Evolutionary conservation across 2,797 vertebrate genomes (phyloP).

Genomic region (Synanceia verrucosa): DNA sequence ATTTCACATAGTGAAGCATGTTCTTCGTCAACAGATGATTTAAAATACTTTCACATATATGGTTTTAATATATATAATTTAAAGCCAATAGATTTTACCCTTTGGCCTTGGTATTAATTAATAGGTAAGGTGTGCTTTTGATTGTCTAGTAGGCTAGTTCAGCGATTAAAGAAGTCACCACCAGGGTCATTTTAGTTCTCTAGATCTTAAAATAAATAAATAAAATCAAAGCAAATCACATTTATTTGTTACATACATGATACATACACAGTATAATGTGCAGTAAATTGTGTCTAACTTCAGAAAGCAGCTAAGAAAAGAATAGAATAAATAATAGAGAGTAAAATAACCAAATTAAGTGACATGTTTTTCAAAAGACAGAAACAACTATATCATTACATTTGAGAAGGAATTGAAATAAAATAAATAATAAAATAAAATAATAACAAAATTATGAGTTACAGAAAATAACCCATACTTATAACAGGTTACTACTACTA

Average conservation of each 20-base stretch:
- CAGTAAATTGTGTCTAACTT: neutral
- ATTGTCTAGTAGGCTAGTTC: constrained; percentile 21
- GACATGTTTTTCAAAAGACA: neutral
- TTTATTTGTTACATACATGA: neutral
- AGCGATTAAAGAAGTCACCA: constrained; percentile 35
- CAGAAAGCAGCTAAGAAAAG: neutral
- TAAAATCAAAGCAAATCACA: neutral
- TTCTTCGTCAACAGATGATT: constrained; percentile 21
- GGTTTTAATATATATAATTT: constrained; percentile 26
- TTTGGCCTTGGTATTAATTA: constrained; percentile 37
- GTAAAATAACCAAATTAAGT: neutral
- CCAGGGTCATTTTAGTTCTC: neutral
- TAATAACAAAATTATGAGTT: neutral
- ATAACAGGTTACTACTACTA: neutral
- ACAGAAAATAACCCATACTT: neutral
- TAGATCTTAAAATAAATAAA: too few relatives aligned
- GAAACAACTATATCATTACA: neutral
- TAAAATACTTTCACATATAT: constrained; percentile 42
- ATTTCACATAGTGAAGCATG: neutral
- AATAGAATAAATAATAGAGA: neutral
- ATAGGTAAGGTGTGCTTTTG: constrained; percentile 42
- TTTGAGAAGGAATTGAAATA: neutral
- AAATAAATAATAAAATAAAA: too few relatives aligned
- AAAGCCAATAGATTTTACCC: constrained; percentile 23
- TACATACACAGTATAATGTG: neutral